Conservation (phyloP, 2,888 invertebrate species). For the Drosophila fulvimacula region DNA sequence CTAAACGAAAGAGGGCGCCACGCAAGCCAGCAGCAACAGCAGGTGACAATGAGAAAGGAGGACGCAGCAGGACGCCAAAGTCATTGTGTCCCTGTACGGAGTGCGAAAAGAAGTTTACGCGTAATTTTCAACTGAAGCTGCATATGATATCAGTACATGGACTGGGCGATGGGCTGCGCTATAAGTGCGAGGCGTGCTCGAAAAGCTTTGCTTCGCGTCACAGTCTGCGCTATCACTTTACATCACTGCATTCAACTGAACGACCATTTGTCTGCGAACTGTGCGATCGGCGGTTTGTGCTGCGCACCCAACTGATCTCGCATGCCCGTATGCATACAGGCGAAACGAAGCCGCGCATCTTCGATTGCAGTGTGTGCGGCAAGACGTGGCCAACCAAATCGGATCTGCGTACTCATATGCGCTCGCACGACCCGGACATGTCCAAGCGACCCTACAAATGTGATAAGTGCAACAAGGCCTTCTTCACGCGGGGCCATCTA, state of each 20-base stretch:
- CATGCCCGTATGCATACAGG: conserved; percentile 80
- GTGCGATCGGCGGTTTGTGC: conserved; percentile 73
- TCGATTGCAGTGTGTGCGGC: conserved; percentile 70
- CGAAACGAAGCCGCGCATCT: conserved; percentile 74
- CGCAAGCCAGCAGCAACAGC: background rate
- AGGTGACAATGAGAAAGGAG: background rate
- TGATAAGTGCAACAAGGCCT: conserved; percentile 72
- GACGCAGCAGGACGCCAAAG: conserved; percentile 31
- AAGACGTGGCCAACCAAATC: conserved; percentile 81
- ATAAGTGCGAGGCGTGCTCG: conserved; percentile 70
- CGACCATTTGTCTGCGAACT: conserved; percentile 72
- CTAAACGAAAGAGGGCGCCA: conserved; percentile 24
- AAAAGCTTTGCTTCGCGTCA: conserved; percentile 80
- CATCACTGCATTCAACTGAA: conserved; percentile 75
- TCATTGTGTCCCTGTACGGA: conserved; percentile 66
- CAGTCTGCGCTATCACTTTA: conserved; percentile 77
- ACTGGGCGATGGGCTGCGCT: conserved; percentile 72
- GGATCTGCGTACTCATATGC: conserved; percentile 80
- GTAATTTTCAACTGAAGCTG: conserved; percentile 77
- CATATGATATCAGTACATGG: conserved; percentile 79
- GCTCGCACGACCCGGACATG: conserved; percentile 73
- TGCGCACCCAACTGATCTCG: conserved; percentile 77
- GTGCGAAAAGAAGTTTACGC: conserved; percentile 81
- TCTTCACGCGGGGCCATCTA: conserved; percentile 80
- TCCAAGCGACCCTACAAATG: conserved; percentile 77